Evolutionary conservation across 2,888 invertebrate species (phyloP), one percentile per base, ranked within the genome.

Genomic region (Perdita meconis): DNA sequence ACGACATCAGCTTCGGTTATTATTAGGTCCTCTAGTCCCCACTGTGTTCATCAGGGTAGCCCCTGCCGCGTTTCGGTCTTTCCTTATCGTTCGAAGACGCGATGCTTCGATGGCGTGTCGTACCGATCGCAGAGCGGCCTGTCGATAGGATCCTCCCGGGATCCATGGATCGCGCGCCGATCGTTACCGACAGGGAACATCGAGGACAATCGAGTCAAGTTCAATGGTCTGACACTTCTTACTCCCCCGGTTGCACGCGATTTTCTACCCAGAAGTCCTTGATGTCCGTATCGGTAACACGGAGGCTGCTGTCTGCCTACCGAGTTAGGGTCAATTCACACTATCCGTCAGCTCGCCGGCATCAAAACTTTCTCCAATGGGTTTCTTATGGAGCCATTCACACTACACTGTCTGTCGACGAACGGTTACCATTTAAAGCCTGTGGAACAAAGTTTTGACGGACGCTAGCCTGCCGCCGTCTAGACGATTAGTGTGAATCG

Each of bases 1-100:
- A 97, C 89, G 97, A 97, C 89, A 97, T 97, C 92, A 95, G 96
- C 74, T 97, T 97, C 90, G 96, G 97, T 88, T 96, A 96, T 91
- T 96, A 95, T 92, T 96, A 95, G 93, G 57, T 47, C 55, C 53
- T 77, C 78, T 75, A 82, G 86, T 85, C 81, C 71, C 77, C 72
- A 59, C 67, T 61, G 70, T 67, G 60, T 64, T 55, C 67, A 22
- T 61, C 53, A 68, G 64, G 66, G 69, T 64, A 63, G 38, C 53
- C 38, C 50, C 57, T 36, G 59, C 55, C 65, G 47, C 74, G 72
- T 70, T 73, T 81, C 72, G 67, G 80, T 80, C 50, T 76, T 69
- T 59, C 44, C 26, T 44, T 68, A 61, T 47, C 60, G 60, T 82
- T 36, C 34, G 55, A 56, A 60, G 69, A 70, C 61, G 67, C 50